Base-by-base conservation (phyloP, 2,888 invertebrate species). In the Melipona beecheii region DNA sequence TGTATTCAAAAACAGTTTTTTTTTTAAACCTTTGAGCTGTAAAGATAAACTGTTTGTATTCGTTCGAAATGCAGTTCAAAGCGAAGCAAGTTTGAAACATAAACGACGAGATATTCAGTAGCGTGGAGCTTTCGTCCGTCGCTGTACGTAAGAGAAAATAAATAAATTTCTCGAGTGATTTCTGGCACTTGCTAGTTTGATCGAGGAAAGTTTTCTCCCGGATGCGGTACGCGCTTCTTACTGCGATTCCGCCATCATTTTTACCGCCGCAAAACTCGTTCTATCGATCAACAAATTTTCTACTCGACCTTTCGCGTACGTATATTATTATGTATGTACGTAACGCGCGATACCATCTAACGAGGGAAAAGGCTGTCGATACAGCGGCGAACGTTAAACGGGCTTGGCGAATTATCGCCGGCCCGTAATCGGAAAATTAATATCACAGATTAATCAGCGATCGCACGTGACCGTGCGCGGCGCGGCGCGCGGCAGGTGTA, bases 391-490 rank as follows among this genome's bases (percentile, higher is more conserved):
- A 73, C 49, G 84, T 62, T 81, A 77, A 76, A 76, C 70, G 76
- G 65, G 54, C 75, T 71, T 60, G 54, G 71, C 72, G 60, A 81
- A 85, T 85, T 84, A 75, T 31, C 84, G n/a, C 27, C 52, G 27
- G 19, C 54, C 52, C 52, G 58, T 78, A 85, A 75, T 65, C 75
- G 81, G 83, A 31, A 81, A 78, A 85, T 86, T 88, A 83, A 89
- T 81, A 81, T 79, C 81, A 19, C 69, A 58, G 54, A 82, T 83
- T 80, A 79, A 85, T 85, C 70, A 64, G 65, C 74, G 72, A 73
- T 60, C 74, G 75, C 70, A 27, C 60, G 75, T 78, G 75, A 75
- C 75, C 69, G 65, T 43, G 43, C 43, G 54, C 69, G 73, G 76
- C 78, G 3, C 31, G 31, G 4, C 31, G 31, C 31, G 31, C 72